Conservation (phyloP, 30 jellyfish, hydroid and myxozoan genomes). For the Mastigias papua region DNA sequence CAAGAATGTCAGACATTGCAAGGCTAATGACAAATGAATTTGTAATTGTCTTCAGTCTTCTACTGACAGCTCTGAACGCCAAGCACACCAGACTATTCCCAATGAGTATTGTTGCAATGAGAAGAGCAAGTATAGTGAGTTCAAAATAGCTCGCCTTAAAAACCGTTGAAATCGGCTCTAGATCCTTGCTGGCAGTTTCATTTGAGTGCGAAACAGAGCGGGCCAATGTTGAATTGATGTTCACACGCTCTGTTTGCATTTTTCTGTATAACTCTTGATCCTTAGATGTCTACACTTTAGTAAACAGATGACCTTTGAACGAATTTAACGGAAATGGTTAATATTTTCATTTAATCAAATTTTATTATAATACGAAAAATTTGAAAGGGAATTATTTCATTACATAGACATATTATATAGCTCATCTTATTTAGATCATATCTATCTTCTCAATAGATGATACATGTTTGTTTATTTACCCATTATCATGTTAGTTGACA, state of each 20-base stretch:
- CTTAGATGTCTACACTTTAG: too few relatives aligned
- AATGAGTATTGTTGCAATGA: slow-evolving; percentile 45
- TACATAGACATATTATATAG: too few relatives aligned
- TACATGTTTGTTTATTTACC: too few relatives aligned
- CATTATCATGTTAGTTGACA: too few relatives aligned
- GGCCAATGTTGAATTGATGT: background rate
- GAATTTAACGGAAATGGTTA: too few relatives aligned
- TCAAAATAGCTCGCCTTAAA: slow-evolving; percentile 59
- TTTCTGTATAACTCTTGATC: background rate
- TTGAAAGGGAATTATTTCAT: too few relatives aligned
- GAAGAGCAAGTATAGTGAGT: slow-evolving; percentile 34
- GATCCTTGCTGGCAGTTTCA: background rate
- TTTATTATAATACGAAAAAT: too few relatives aligned
- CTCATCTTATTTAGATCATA: too few relatives aligned
- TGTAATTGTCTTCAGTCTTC: slow-evolving; percentile 65
- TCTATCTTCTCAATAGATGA: too few relatives aligned
- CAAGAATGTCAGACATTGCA: slow-evolving; percentile 75
- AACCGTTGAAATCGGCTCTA: background rate
- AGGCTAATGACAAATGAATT: slow-evolving; percentile 65
- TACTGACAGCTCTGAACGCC: slow-evolving; percentile 63
- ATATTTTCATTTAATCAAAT: too few relatives aligned
- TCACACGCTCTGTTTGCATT: slow-evolving; percentile 5
- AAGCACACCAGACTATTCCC: slow-evolving; percentile 66
- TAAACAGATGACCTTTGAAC: too few relatives aligned
- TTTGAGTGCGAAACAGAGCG: background rate